phyloP scores from a whole-genome alignment of 2,797 vertebrate genomes.

The Hylomyscus alleni region DNA sequence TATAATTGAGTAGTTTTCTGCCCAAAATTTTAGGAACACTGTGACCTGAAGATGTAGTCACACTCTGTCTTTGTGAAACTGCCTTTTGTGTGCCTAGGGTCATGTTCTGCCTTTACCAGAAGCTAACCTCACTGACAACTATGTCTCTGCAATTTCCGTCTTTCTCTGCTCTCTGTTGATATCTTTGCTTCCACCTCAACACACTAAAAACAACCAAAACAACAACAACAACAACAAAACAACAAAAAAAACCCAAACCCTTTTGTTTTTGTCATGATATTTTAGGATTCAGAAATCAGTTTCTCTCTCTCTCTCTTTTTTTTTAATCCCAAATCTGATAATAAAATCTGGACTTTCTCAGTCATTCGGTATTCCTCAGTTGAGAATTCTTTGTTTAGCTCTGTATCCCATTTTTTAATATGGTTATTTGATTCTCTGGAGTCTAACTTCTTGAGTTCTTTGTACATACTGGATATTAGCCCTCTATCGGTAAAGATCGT shows the following conservation, averaged over 20 bases:
- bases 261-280: not conserved
- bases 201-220: not conserved
- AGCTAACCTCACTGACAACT: not conserved
- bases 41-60: not conserved
- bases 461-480: too few species aligned
- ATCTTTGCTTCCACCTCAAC: slow-evolving; percentile 8
- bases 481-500: too few species aligned
- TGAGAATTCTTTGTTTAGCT: too few species aligned
- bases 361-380: too few species aligned
- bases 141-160: not conserved
- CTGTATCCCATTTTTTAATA: too few species aligned
- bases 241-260: not conserved
- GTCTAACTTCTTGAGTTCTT: too few species aligned
- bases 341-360: not conserved
- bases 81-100: not conserved
- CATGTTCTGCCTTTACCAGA: not conserved
- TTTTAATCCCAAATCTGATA: not conserved
- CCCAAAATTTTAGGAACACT: not conserved
- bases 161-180: not conserved
- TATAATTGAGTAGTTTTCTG: not conserved
- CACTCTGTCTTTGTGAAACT: not conserved
- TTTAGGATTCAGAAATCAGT: not conserved
- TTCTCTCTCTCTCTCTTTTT: not conserved
- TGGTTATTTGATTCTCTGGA: too few species aligned
- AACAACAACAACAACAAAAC: not conserved